Conservation (phyloP, 2,797 vertebrate genomes). For the Tiaroga cobitis region DNA sequence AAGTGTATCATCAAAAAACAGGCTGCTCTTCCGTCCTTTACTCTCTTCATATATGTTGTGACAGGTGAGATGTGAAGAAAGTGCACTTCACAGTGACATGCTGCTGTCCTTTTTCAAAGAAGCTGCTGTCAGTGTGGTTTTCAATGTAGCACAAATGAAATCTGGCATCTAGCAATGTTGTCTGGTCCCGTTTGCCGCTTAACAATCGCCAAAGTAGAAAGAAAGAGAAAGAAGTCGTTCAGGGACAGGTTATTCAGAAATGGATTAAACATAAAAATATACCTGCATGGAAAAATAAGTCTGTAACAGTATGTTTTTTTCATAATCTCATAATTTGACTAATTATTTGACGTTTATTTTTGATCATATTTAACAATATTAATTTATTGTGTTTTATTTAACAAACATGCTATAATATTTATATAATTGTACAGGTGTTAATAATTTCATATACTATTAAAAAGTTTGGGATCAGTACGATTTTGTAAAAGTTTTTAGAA, state of each 20-base stretch:
- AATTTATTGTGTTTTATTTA: too few species aligned
- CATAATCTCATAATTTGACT: background rate
- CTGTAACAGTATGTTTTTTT: too few species aligned
- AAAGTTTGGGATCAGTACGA: background rate
- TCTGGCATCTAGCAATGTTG: slow-evolving; percentile 11
- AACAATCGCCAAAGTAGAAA: background rate
- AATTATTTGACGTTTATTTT: background rate
- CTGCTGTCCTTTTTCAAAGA: slow-evolving; percentile 11
- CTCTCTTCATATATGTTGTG: slow-evolving; percentile 47
- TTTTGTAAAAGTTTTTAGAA: background rate
- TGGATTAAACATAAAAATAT: background rate
- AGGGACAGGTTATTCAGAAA: background rate
- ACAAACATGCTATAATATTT: too few species aligned
- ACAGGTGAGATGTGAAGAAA: slow-evolving; percentile 31
- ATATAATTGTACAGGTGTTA: background rate
- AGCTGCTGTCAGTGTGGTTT: slow-evolving; percentile 17
- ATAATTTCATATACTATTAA: background rate
- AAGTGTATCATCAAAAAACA: slow-evolving; percentile 22
- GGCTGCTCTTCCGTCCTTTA: slow-evolving; percentile 8
- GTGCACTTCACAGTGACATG: slow-evolving; percentile 2
- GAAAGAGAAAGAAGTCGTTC: background rate
- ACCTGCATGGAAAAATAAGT: background rate
- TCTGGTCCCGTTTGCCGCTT: slow-evolving; percentile 7
- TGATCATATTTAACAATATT: too few species aligned
- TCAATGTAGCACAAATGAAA: slow-evolving; percentile 9